A percentile compares a stretch with the other conserved stretches of the same genome.
phyloP scores from a whole-genome alignment of 2,888 invertebrate genomes.

The Apamea monoglypha region DNA sequence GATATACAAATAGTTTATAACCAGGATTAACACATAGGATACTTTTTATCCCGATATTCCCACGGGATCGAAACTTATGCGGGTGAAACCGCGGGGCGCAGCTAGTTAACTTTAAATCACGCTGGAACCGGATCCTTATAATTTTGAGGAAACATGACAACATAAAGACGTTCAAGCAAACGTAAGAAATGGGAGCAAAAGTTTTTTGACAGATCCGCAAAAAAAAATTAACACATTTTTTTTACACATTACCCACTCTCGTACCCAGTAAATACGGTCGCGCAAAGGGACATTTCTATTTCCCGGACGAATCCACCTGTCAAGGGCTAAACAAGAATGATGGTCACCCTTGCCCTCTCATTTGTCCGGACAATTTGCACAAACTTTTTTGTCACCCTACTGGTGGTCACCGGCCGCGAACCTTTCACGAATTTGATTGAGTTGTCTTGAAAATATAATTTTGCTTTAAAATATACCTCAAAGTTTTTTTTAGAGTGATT shows the following conservation, averaged over 20 bases:
- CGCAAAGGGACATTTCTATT: slow-evolving; percentile 56
- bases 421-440: slow-evolving; percentile 41
- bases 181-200: slow-evolving; percentile 1
- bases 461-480: neutral
- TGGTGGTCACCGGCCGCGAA: slow-evolving; percentile 34
- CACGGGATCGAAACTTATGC: too few species aligned
- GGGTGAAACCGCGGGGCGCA: too few species aligned
- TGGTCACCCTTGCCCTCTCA: slow-evolving; percentile 63
- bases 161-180: neutral
- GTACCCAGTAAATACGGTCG: slow-evolving; percentile 31
- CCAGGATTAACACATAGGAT: too few species aligned
- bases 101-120: neutral
- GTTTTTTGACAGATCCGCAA: slow-evolving; percentile 1
- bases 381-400: slow-evolving; percentile 49
- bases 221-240: slow-evolving; percentile 18
- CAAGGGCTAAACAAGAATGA: slow-evolving; percentile 68
- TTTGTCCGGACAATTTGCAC: slow-evolving; percentile 64
- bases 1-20: too few species aligned
- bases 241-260: slow-evolving; percentile 26
- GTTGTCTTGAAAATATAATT: slow-evolving; percentile 38
- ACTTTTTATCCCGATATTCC: too few species aligned
- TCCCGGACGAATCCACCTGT: slow-evolving; percentile 64
- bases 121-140: neutral
- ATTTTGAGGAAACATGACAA: neutral
- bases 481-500: neutral